phyloP scores from a whole-genome alignment of 2,113 vertebrate species.

The Sceloporus tristichus region DNA sequence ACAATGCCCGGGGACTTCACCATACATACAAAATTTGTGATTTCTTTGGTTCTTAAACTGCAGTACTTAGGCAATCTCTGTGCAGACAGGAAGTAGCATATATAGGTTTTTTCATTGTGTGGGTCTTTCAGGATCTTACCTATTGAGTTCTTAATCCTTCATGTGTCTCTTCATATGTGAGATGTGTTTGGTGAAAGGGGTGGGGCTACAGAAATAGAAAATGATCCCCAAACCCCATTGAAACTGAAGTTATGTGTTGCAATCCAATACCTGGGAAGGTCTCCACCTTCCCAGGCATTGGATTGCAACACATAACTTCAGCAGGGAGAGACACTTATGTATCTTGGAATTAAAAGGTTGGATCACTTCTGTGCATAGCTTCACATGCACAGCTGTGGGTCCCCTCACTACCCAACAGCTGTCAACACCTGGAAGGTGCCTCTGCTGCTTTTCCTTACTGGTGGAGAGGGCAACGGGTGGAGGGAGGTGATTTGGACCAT shows the following conservation, averaged over 20 bases:
- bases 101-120: background rate
- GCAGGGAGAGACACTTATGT: background rate
- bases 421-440: too few species aligned
- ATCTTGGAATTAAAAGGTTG: background rate
- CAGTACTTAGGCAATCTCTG: background rate
- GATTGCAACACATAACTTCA: too few species aligned
- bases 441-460: too few species aligned
- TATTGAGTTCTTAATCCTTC: background rate
- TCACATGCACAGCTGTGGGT: too few species aligned
- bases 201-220: background rate
- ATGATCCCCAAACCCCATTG: background rate
- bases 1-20: constrained; percentile 31
- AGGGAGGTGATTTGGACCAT: too few species aligned
- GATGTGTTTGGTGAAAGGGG: background rate
- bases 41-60: constrained; percentile 2
- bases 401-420: too few species aligned
- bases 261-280: background rate
- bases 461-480: too few species aligned
- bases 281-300: too few species aligned
- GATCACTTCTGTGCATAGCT: too few species aligned
- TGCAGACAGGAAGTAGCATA: background rate
- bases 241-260: background rate
- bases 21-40: background rate
- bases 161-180: background rate
- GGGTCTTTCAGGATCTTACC: background rate